Base-by-base conservation (phyloP, 1,140 invertebrate genomes). In the Aphelinus atriplicis region DNA sequence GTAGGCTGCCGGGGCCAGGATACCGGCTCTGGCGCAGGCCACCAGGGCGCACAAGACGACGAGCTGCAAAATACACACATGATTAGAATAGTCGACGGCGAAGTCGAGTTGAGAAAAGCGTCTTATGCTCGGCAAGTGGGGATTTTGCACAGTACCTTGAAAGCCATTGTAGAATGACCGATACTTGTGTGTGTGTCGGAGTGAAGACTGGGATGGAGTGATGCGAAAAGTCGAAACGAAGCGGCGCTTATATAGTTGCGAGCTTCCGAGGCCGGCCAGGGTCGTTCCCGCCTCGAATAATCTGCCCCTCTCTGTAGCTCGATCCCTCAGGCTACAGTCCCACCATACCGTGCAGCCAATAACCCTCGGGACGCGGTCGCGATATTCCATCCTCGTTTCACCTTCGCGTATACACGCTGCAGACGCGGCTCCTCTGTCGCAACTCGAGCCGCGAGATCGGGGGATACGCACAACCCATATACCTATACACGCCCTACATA, bases 21-120 rank as follows among this genome's bases (percentile, higher is more conserved):
- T 47, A 72, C 85, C 88, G 77, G 86, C 89, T 42, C 79, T 80
- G 72, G 87, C 86, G 9, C 81, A 84, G 50, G 88, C 88, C 78
- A 90, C 82, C 69, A 86, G 78, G 77, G 86, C 86, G 75, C 85
- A 83, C 78, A 90, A 80, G 65, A 84, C 76, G 75, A 90, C 70
- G 71, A 90, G 84, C 90, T 90, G 80, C 3, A 80, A 79, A 79
- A 73, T 86, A 26, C 7, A 1, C 1, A 50, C 4, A 5, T 2
- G 3, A 51, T 26, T 50, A 2, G 2, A 62, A 62, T 10, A 10
- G 26, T 3, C 1, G 9, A 47, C 26, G 26, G 26, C 26, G n/a
- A 48, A 63, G 9, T 48, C 3, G 7, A 10, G 9, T 63, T 45
- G 46, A 6, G 2, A n/a, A 48, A 10, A 48, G 10, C 26, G 43